Evolutionary conservation across 2,113 vertebrate species (phyloP).

Genomic region (Pollachius pollachius): DNA sequence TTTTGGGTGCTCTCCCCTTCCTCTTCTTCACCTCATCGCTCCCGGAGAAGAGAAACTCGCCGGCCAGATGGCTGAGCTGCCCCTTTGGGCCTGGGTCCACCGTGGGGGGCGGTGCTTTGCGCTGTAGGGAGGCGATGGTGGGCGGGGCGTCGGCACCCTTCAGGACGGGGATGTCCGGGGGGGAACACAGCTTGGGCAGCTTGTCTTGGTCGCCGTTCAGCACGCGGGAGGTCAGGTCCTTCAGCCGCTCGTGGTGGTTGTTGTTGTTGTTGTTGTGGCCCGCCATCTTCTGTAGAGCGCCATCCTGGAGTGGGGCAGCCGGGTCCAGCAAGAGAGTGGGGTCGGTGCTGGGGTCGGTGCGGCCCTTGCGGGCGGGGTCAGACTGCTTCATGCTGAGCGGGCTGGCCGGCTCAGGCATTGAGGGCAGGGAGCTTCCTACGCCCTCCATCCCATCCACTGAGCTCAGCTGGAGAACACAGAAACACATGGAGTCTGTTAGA

Average conservation of each 20-base stretch:
- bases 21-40: slow-evolving; percentile 69
- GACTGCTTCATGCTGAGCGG: slow-evolving; percentile 91
- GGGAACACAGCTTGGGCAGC: slow-evolving; percentile 74
- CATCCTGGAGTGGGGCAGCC: slow-evolving; percentile 82
- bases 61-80: slow-evolving; percentile 85
- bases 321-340: slow-evolving; percentile 87
- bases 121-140: slow-evolving; percentile 71
- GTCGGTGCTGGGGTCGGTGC: slow-evolving; percentile 81
- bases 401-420: slow-evolving; percentile 79
- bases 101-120: slow-evolving; percentile 74
- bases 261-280: slow-evolving; percentile 80
- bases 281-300: slow-evolving; percentile 86
- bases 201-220: slow-evolving; percentile 87
- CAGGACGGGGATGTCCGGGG: slow-evolving; percentile 75
- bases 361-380: slow-evolving; percentile 80
- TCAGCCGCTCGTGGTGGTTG: slow-evolving; percentile 82
- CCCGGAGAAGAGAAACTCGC: slow-evolving; percentile 47
- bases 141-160: slow-evolving; percentile 81
- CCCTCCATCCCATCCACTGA: slow-evolving; percentile 72
- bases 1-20: slow-evolving; percentile 69
- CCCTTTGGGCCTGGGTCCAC: slow-evolving; percentile 85
- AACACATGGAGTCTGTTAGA: slow-evolving; percentile 5
- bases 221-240: slow-evolving; percentile 89
- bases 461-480: slow-evolving; percentile 34
- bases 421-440: slow-evolving; percentile 82